A percentile compares a stretch with the other conserved stretches of the same genome.
phyloP scores from a whole-genome alignment of 92 coral and sea anemone genomes.

The Epizoanthus illoricatus region DNA sequence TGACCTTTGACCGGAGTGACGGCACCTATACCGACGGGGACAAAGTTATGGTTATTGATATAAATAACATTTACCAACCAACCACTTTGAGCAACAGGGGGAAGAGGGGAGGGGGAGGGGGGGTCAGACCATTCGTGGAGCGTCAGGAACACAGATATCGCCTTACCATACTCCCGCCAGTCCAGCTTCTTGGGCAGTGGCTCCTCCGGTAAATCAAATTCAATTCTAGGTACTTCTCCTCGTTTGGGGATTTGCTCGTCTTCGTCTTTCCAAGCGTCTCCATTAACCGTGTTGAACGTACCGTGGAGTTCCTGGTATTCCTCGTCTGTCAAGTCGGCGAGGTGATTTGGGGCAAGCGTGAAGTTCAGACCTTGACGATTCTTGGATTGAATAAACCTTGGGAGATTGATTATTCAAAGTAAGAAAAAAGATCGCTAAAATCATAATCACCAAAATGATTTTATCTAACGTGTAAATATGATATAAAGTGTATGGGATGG shows the following conservation, averaged over 20 bases:
- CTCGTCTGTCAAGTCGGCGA: constrained; percentile 49
- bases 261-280: constrained; percentile 33
- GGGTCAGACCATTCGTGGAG: not conserved
- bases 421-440: no score
- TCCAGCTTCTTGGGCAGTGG: constrained; percentile 51
- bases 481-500: no score
- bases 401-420: not conserved
- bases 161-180: constrained; percentile 57
- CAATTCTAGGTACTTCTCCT: constrained; percentile 51
- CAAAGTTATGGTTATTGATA: not conserved
- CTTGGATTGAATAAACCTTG: constrained; percentile 50
- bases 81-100: not conserved
- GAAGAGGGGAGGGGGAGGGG: not conserved
- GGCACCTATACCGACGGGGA: constrained; percentile 15
- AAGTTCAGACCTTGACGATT: constrained; percentile 50
- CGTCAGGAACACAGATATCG: no score
- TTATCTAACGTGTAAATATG: no score
- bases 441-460: no score
- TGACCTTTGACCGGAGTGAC: constrained; percentile 52
- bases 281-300: constrained; percentile 39
- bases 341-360: constrained; percentile 49
- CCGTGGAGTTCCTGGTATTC: constrained; percentile 47
- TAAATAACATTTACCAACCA: not conserved
- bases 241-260: constrained; percentile 51
- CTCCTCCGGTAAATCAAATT: constrained; percentile 37